Evolutionary conservation across 92 coral and sea anemone species (phyloP).

Genomic region (Metridium senile): DNA sequence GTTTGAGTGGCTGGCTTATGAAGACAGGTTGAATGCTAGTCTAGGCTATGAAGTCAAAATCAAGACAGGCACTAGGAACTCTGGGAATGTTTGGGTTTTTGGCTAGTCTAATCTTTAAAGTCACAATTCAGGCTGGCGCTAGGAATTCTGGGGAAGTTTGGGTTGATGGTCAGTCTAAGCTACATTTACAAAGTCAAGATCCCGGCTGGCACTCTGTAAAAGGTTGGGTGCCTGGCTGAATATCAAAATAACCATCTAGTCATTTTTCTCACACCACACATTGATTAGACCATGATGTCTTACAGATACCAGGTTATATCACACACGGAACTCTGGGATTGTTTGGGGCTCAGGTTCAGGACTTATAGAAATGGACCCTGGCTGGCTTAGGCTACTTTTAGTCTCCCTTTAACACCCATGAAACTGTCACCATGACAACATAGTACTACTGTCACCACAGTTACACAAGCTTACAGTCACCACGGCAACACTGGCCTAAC

Average conservation of each 20-base stretch:
- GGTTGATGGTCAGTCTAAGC: not conserved
- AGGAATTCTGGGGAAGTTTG: not conserved
- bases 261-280: too few species aligned
- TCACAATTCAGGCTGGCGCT: not conserved
- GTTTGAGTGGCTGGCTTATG: not conserved
- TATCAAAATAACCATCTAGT: too few species aligned
- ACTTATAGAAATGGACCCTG: not conserved
- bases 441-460: not conserved
- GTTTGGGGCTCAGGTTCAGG: not conserved
- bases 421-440: not conserved
- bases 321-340: constrained; percentile 7
- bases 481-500: constrained; percentile 1
- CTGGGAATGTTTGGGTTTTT: not conserved
- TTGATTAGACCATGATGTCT: too few species aligned
- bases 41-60: not conserved
- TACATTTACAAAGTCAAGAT: not conserved
- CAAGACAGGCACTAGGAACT: not conserved
- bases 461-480: not conserved
- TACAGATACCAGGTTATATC: too few species aligned
- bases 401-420: not conserved
- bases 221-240: not conserved
- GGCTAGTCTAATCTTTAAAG: not conserved
- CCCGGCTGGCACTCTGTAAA: not conserved
- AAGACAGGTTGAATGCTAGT: not conserved
- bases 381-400: not conserved